Percentiles rank a stretch among this genome's conserved stretches.
phyloP scores from a whole-genome alignment of 2,888 invertebrate species.

The Mythimna pallens region DNA sequence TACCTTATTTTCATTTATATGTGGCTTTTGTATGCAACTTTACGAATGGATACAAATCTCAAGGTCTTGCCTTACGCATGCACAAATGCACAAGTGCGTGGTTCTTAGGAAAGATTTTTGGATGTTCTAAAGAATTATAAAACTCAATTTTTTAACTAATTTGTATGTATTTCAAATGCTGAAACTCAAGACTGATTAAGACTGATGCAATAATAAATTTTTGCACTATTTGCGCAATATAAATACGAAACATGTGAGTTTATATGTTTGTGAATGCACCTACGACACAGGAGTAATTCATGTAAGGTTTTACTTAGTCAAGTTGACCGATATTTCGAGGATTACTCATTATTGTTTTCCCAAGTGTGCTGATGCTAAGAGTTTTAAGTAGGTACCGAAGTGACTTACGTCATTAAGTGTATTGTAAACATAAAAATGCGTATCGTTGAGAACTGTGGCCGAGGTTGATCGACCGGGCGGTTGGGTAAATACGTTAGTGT shows the following conservation, averaged over 20 bases:
- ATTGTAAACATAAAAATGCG: constrained; percentile 51
- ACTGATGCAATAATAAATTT: not conserved
- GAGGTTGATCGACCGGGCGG: constrained; percentile 71
- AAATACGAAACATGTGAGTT: no score
- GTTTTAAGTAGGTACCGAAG: constrained; percentile 18
- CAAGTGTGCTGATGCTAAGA: constrained; percentile 20
- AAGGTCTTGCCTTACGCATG: constrained; percentile 26
- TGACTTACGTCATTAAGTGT: constrained; percentile 38
- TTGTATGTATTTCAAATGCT: not conserved
- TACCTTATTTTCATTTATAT: constrained; percentile 52
- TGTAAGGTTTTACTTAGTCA: not conserved
- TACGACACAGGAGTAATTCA: not conserved
- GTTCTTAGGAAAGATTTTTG: not conserved
- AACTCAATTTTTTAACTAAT: not conserved
- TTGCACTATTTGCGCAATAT: no score
- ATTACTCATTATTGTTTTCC: constrained; percentile 24
- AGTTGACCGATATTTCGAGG: not conserved
- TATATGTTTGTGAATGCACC: no score
- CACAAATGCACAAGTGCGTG: not conserved
- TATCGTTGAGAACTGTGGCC: constrained; percentile 57
- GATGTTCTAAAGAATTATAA: not conserved
- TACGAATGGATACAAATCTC: constrained; percentile 26
- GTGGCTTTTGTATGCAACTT: constrained; percentile 21
- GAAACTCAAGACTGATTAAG: not conserved
- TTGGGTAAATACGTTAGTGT: constrained; percentile 68